These are phyloP conservation scores for Phyto melanocephala DNA, from an alignment of 2,888 invertebrate genomes.

Conservation along the genomic window DNA sequence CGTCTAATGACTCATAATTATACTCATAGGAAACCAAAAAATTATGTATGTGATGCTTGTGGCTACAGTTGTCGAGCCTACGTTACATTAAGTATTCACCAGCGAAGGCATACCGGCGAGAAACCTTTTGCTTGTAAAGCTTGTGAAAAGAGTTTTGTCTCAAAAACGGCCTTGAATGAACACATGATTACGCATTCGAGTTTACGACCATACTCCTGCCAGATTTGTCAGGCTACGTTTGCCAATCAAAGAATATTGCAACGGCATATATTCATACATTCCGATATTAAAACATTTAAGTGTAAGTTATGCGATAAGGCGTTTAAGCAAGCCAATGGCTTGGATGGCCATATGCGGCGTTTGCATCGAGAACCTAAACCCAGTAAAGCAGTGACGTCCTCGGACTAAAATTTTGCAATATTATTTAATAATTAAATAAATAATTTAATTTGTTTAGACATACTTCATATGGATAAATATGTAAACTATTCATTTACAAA, in stretches of 20 bases:
- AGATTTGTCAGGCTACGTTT: slow-evolving; percentile 71
- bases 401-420: too few relatives aligned
- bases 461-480: too few relatives aligned
- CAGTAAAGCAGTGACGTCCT: too few relatives aligned
- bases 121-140: slow-evolving; percentile 70
- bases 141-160: slow-evolving; percentile 71
- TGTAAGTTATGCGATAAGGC: slow-evolving; percentile 72
- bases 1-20: slow-evolving; percentile 69
- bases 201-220: slow-evolving; percentile 70
- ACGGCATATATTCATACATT: slow-evolving; percentile 72
- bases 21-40: slow-evolving; percentile 69
- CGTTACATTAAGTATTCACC: slow-evolving; percentile 70
- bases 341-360: slow-evolving; percentile 74
- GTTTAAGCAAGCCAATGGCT: slow-evolving; percentile 74
- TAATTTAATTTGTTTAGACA: too few relatives aligned
- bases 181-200: slow-evolving; percentile 72
- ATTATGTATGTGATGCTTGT: slow-evolving; percentile 72
- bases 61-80: slow-evolving; percentile 71
- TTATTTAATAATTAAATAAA: too few relatives aligned
- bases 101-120: slow-evolving; percentile 72
- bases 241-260: slow-evolving; percentile 71
- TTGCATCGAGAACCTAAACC: background rate
- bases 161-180: slow-evolving; percentile 69
- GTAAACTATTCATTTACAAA: too few relatives aligned
- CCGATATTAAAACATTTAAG: slow-evolving; percentile 73